Percentiles rank a stretch among this genome's conserved stretches.
phyloP scores from a whole-genome alignment of 2,113 vertebrate species.

The Barbus barbus region DNA sequence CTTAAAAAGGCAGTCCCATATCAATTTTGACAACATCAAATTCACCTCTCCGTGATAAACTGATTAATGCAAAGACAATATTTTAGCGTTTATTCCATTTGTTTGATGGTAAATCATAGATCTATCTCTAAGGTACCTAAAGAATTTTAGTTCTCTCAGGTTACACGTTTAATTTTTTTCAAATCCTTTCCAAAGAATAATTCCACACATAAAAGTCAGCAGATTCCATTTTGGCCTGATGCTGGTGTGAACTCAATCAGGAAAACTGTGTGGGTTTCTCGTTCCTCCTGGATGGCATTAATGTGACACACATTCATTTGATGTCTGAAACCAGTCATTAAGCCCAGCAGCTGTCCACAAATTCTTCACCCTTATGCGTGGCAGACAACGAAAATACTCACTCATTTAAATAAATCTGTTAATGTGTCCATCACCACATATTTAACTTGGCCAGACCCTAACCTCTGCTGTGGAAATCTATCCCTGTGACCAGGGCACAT shows the following conservation, averaged over 20 bases:
- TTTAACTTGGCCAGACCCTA: slow-evolving; percentile 10
- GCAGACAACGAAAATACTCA: background rate
- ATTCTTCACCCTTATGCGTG: background rate
- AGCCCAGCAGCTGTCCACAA: background rate
- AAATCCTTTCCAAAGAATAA: background rate
- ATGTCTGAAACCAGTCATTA: slow-evolving; percentile 5
- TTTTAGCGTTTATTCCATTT: background rate
- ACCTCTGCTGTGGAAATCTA: background rate
- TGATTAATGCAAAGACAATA: background rate
- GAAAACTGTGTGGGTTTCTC: background rate
- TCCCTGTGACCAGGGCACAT: background rate
- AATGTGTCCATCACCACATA: background rate
- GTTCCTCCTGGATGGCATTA: background rate
- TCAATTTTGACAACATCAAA: background rate
- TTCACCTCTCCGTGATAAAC: background rate
- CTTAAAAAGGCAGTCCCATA: background rate
- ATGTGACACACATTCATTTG: background rate
- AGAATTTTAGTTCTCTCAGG: background rate
- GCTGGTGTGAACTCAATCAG: background rate
- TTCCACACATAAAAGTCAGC: background rate
- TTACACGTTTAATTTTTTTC: background rate
- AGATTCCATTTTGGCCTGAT: background rate
- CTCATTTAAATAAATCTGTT: slow-evolving; percentile 10
- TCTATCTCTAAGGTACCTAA: background rate
- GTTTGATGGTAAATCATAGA: background rate